Conservation (phyloP, 2,113 vertebrate species). For the Loxodonta africana region DNA sequence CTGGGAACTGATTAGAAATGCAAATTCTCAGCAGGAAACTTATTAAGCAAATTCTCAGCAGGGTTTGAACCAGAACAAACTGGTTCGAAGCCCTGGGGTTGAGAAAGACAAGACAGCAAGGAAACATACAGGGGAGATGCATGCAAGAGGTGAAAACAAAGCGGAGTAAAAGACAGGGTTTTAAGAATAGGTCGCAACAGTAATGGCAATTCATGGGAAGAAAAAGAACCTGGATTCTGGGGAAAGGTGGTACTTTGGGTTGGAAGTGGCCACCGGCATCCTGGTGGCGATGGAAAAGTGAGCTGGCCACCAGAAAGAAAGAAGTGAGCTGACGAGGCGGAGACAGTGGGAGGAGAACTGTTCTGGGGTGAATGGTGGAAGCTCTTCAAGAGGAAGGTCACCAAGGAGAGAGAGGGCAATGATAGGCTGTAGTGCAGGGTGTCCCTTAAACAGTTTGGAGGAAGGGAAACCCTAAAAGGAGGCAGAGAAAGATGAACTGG, state of each 20-base stretch:
- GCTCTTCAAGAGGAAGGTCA: background rate
- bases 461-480: background rate
- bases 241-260: background rate
- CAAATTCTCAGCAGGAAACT: too few relatives aligned
- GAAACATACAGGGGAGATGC: background rate
- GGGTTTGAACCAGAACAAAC: too few relatives aligned
- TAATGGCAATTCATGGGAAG: background rate
- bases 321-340: background rate
- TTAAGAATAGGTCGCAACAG: background rate
- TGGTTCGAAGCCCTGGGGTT: background rate
- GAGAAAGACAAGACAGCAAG: background rate
- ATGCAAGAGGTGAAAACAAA: background rate
- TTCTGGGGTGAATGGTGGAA: background rate
- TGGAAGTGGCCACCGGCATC: background rate
- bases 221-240: background rate
- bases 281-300: background rate
- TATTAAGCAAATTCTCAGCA: too few relatives aligned
- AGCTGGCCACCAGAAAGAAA: background rate
- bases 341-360: background rate
- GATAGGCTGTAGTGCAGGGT: background rate
- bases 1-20: too few relatives aligned
- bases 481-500: background rate
- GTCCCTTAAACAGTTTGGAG: background rate
- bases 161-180: background rate
- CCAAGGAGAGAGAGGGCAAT: background rate